Base-by-base conservation (phyloP, 1,140 invertebrate species). In the Drosophila tani region DNA sequence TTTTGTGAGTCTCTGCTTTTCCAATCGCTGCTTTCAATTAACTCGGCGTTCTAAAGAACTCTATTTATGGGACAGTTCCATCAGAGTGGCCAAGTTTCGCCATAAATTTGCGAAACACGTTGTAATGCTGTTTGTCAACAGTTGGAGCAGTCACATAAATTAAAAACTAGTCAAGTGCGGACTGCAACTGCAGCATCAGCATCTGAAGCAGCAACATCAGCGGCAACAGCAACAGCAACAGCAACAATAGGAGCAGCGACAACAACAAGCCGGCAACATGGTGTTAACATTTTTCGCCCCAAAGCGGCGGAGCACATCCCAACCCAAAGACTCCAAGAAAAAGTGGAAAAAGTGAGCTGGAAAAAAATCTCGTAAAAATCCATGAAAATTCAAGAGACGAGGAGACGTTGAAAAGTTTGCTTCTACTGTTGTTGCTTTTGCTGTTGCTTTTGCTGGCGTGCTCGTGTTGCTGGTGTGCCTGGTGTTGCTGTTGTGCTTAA, bases 121-220 rank as follows among this genome's bases (percentile, higher is more conserved):
- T 90, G 82, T 91, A 86, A 82, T 91, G 81, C 78, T 85, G 85
- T 90, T 90, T 91, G 85, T 90, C 85, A 90, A 90, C 85, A 90
- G 86, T 91, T 90, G 83, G 67, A 82, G 74, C 86, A 81, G 78
- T 76, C 85, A 90, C 81, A 90, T 90, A 88, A 88, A 88, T 90
- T 88, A 91, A 88, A 88, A 84, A 68, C 84, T 78, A 87, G 84
- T 87, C 81, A 88, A 87, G 84, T 87, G 84, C 71, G 59, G 84
- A 84, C 70, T 75, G 80, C 81, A 66, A 76, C 67, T 68, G 67
- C 77, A 46, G 29, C 75, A 56, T 55, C 51, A 64, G 69, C 49
- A 19, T 15, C 35, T n/a, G 32, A 35, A 60, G n/a, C 70, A 53
- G 12, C 65, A 56, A 17, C 76, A 62, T 2, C 64, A 59, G 15